Evolutionary conservation across 2,797 vertebrate genomes (phyloP), one percentile per base, ranked within the genome.

Genomic region (Coregonus suidteri): DNA sequence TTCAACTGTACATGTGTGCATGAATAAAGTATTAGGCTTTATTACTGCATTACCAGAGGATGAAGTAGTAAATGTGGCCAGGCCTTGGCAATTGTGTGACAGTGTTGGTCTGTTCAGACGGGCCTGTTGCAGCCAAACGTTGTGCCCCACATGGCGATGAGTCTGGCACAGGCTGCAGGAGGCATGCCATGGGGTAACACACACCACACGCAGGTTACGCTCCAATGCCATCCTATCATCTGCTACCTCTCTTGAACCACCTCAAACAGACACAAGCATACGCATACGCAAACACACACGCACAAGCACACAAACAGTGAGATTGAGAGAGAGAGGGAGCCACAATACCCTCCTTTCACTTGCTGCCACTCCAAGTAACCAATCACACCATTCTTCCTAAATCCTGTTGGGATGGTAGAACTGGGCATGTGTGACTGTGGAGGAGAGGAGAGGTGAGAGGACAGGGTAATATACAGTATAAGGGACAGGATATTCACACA

Each of bases 141-240:
- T 85, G 88, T n/a, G 62, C 35, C 76, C 47, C 81, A 73, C 75
- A 62, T 65, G 82, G 81, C 66, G 75, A 89, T 75, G 79, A 83
- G 91, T 90, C 90, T 93, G 92, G 91, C 89, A 90, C 78, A 2
- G 82, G 68, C 85, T 84, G 81, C 85, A 90, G 85, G 88, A 88
- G 86, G 79, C 71, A 74, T 70, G 80, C 85, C 85, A 86, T 66
- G 71, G 62, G 73, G 53, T 76, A 77, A 71, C 64, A 79, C 69
- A 75, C 74, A 73, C 68, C 62, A 30, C 73, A 65, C 37, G 30
- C 74, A 51, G 41, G 41, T 47, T 47, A 3, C 9, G 0, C 41
- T 47, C 7, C 41, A 47, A 47, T 2, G 41, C 7, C 41, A 47
- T 47, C 41, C 41, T 47, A 47, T 47, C 41, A 47, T 47, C 41